Base-by-base conservation (phyloP, 1,140 invertebrate species). In the Drosophila lowei region DNA sequence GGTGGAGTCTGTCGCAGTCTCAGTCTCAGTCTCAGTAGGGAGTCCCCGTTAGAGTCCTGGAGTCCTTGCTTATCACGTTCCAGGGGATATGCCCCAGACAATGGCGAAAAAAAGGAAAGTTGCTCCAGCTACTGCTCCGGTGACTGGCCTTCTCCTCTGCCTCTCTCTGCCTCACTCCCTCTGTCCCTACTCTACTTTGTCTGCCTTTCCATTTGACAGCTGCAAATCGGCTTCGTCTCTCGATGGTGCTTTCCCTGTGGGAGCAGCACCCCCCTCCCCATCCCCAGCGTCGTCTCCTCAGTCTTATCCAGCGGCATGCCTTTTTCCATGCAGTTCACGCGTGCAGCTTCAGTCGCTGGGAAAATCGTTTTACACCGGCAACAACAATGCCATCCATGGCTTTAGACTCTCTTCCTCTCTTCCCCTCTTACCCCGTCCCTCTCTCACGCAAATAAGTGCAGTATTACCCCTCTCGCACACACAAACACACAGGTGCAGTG, bases 201-300 rank as follows among this genome's bases (percentile, higher is more conserved):
- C 66, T 49, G 72, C 58, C 55, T 62, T 73, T 76, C 48, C 78
- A 73, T 80, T 80, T 67, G 78, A 80, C 78, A 80, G 78, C 77
- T 80, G 72, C 78, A 80, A 75, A 75, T 58, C 61, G 53, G 52
- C 60, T 72, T 78, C 61, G 67, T 61, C 34, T 41, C 74, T 38
- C 11, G 34, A 13, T 38, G 34, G 34, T 56, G 42, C 41, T 38
- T 34, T 46, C 11, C 43, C 30, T 5, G 5, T 18, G 34, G 34
- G 34, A 34, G 7, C 50, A 18, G 6, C 15, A 2, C n/a, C 25
- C 25, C 9, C 23, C 21, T 3, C 21, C 49, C 25, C 18, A 42
- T 2, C 13, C 11, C 57, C 16, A 15, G 13, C 15, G 25, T 4
- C 23, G 23, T 0, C 18, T 18, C 18, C 18, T 28, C 7, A 21